A percentile compares a stretch with the other conserved stretches of the same genome.
phyloP scores from a whole-genome alignment of 92 coral and sea anemone genomes.

The Chrysogorgia sp. region DNA sequence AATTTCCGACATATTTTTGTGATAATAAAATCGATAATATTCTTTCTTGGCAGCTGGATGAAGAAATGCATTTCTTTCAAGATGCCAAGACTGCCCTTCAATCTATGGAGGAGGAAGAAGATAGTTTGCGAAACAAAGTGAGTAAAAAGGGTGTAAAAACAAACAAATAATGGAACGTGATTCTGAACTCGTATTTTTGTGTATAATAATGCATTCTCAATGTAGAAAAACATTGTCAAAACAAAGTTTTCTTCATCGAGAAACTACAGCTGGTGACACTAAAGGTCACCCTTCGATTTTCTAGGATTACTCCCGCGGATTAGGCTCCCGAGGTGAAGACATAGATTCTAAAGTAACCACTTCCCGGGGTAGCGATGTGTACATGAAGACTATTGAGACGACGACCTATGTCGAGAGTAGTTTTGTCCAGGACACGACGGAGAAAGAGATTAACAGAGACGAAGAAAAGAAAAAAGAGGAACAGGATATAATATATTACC shows the following conservation, averaged over 20 bases:
- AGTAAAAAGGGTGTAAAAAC: neutral
- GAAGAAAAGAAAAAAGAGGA: neutral
- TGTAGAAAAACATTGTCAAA: no score
- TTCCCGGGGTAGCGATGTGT: conserved; percentile 83
- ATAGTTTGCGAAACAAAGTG: conserved; percentile 5
- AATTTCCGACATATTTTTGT: no score
- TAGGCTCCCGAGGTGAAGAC: conserved; percentile 10
- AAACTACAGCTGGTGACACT: no score
- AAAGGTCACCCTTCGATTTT: no score
- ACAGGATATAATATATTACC: conserved; percentile 23
- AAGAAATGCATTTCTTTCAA: conserved; percentile 19
- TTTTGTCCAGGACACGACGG: conserved; percentile 69
- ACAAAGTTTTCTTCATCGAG: no score
- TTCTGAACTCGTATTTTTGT: no score
- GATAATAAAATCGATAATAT: no score
- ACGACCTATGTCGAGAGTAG: conserved; percentile 66
- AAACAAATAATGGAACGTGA: neutral
- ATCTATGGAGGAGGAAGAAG: conserved; percentile 3
- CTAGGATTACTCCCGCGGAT: no score
- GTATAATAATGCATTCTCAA: no score
- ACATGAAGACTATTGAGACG: conserved; percentile 46
- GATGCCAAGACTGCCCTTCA: conserved; percentile 16
- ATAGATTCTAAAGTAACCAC: conserved; percentile 56
- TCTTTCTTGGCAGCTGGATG: neutral
- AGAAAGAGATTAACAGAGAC: conserved; percentile 70